Conservation (phyloP, 1,140 invertebrate genomes). For the Ceratina japonica region DNA sequence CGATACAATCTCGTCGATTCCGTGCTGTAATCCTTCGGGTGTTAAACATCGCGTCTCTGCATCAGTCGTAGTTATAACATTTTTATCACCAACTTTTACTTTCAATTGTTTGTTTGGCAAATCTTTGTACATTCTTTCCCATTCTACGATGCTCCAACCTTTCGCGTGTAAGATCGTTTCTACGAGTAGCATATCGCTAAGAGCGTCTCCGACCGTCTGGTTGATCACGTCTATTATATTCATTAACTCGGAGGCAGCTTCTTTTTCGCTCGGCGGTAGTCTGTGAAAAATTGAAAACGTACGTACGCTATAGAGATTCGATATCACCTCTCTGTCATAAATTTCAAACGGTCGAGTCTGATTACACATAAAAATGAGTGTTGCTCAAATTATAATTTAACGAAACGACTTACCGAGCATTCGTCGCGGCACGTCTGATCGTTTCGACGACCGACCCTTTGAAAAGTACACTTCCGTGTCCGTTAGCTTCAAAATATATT, state of each 20-base stretch:
- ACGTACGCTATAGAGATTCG: neutral
- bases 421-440: conserved; percentile 76
- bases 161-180: conserved; percentile 92
- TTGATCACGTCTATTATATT: conserved; percentile 93
- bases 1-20: conserved; percentile 87
- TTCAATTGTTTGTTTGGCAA: conserved; percentile 94
- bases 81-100: conserved; percentile 92
- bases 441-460: conserved; percentile 83
- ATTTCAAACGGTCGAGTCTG: neutral
- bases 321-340: neutral
- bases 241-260: conserved; percentile 82
- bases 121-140: conserved; percentile 91
- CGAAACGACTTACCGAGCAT: conserved; percentile 61
- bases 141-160: conserved; percentile 89
- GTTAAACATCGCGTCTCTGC: conserved; percentile 89
- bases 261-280: conserved; percentile 71
- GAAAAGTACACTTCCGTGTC: conserved; percentile 96
- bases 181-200: conserved; percentile 96
- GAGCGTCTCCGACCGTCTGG: conserved; percentile 97
- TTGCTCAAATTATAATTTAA: neutral
- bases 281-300: conserved; percentile 58
- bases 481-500: conserved; percentile 99
- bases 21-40: conserved; percentile 90
- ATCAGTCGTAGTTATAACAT: conserved; percentile 90
- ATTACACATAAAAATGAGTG: neutral